These are phyloP conservation scores for Melanophora roralis DNA, from an alignment of 2,888 invertebrate species.

Conservation along the genomic window DNA sequence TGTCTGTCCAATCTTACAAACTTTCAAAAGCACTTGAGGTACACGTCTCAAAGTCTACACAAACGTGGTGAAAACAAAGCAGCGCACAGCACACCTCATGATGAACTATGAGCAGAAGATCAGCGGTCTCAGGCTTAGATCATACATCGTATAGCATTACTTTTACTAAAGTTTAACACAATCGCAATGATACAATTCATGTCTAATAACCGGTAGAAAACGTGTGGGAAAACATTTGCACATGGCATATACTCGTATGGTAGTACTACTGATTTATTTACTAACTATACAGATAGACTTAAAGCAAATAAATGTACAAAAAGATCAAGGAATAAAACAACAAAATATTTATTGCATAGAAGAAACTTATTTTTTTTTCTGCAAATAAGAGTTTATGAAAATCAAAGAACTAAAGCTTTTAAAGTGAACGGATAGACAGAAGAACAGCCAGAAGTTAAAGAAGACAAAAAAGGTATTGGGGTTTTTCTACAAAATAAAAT, in stretches of 20 bases:
- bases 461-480: slow-evolving; percentile 22
- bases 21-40: slow-evolving; percentile 54
- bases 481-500: slow-evolving; percentile 31
- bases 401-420: neutral
- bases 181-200: slow-evolving; percentile 53
- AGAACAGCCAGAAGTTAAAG: neutral
- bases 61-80: neutral
- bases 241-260: neutral
- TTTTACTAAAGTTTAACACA: slow-evolving; percentile 37
- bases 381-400: neutral
- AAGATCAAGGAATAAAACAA: slow-evolving; percentile 25
- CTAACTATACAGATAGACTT: slow-evolving; percentile 43
- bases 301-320: neutral
- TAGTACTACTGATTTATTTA: neutral
- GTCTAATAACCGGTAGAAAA: slow-evolving; percentile 50
- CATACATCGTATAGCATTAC: slow-evolving; percentile 6
- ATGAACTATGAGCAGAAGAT: slow-evolving; percentile 27
- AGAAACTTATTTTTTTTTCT: slow-evolving; percentile 1
- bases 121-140: neutral
- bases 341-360: slow-evolving; percentile 8
- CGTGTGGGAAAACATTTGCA: slow-evolving; percentile 55
- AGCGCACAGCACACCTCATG: slow-evolving; percentile 25
- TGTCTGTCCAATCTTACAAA: slow-evolving; percentile 45
- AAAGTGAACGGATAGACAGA: slow-evolving; percentile 7
- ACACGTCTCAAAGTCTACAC: slow-evolving; percentile 25